Base-by-base conservation (phyloP, 2,113 vertebrate species). In the Malurus elegans region DNA sequence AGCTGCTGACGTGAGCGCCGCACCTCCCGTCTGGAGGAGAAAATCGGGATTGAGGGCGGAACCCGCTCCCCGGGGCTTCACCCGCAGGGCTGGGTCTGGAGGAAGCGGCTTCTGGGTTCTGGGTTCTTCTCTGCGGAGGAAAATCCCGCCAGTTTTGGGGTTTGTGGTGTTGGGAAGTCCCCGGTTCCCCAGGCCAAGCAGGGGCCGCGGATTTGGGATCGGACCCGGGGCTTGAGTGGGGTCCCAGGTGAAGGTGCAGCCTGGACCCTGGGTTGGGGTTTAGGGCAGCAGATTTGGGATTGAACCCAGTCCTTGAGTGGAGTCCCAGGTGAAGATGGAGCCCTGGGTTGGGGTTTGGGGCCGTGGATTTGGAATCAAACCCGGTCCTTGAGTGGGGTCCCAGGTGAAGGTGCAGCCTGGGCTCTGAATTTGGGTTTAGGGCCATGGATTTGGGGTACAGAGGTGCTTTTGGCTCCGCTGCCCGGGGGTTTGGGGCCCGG, bases 161-260 rank as follows among this genome's bases (percentile, higher is more conserved):
- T 44, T 16, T 1, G 0, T 0, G 15, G 29, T 3, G 47, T 3
- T 14, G 47, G n/a, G 16, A 9, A 9, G 7, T 1, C 28, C 62
- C 28, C 5, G 58, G 4, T 10, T 21, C 24, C 45, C 4, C 4
- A 13, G 31, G 20, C 56, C 4, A 3, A 10, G 66, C 38, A 1
- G 45, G 0, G 36, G 18, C 34, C 34, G 3, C 10, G 5, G 24
- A 19, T 60, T 67, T 32, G 0, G 2, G 58, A 0, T 31, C 5
- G 50, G 45, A 8, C 8, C 36, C 36, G 36, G 36, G 36, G 36
- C 9, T 36, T 36, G 36, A 36, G 36, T 8, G 36, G 36, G 36
- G 36, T 36, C 36, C 36, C 9, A 9, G 36, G 36, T 36, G 36
- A 8, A 36, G 36, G 36, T 36, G n/a, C n/a, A n/a, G n/a, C n/a